Conservation (phyloP, 2,888 invertebrate species). For the Caprella mutica region DNA sequence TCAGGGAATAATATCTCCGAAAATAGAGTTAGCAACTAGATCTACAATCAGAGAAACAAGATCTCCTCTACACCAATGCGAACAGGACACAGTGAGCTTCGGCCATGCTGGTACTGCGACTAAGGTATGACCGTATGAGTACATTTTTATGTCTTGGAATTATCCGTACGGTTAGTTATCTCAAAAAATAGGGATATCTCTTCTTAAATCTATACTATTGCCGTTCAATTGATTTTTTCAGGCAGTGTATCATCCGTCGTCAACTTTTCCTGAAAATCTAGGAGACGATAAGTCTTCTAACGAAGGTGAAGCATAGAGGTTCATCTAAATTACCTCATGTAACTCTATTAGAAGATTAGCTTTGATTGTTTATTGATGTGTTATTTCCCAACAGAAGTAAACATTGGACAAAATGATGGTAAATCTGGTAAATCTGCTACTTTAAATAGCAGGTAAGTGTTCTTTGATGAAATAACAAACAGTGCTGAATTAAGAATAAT, state of each 20-base stretch:
- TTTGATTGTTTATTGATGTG: no score
- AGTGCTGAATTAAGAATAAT: no score
- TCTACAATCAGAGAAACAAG: slow-evolving; percentile 30
- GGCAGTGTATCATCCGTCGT: not conserved
- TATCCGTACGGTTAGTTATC: not conserved
- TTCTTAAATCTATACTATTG: not conserved
- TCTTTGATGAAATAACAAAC: no score
- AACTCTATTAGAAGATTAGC: no score
- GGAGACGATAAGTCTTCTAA: no score
- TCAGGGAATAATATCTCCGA: slow-evolving; percentile 30
- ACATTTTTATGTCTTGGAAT: not conserved
- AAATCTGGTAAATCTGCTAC: no score
- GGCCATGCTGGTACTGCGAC: slow-evolving; percentile 21
- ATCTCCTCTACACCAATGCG: slow-evolving; percentile 26
- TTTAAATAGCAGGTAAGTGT: no score
- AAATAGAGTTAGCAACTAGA: slow-evolving; percentile 32
- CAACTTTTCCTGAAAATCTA: no score
- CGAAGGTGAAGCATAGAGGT: no score
- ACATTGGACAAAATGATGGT: no score
- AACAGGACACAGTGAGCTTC: slow-evolving; percentile 29
- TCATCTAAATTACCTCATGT: no score
- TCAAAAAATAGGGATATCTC: not conserved
- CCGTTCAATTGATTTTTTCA: not conserved
- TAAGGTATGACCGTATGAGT: slow-evolving; percentile 7
- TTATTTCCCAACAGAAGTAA: no score